Evolutionary conservation across 2,888 invertebrate genomes (phyloP).

Genomic region (Thymelicus acteon): DNA sequence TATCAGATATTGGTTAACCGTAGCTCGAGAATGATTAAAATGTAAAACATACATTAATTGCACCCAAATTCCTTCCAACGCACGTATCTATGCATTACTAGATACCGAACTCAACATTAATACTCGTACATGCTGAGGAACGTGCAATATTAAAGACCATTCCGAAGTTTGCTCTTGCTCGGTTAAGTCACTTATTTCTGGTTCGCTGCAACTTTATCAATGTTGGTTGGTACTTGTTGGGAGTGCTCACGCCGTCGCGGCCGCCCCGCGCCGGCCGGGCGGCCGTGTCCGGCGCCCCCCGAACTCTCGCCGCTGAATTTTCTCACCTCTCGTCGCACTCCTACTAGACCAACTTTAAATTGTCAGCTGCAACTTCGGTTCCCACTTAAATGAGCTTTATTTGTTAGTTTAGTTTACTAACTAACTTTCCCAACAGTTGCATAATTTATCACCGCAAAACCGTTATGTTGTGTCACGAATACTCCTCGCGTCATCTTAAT

Average conservation of each 20-base stretch:
- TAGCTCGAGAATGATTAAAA: conserved; percentile 33
- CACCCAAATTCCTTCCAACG: conserved; percentile 43
- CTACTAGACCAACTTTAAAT: conserved; percentile 75
- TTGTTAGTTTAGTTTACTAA: conserved; percentile 56
- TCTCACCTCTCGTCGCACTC: conserved; percentile 70
- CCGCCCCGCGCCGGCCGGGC: conserved; percentile 47
- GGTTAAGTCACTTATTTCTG: conserved; percentile 60
- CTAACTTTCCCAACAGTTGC: conserved; percentile 23
- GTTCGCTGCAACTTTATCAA: conserved; percentile 64
- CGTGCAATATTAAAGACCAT: conserved; percentile 54
- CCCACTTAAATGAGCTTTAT: conserved; percentile 70
- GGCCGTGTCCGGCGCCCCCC: conserved; percentile 53
- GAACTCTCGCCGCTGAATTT: conserved; percentile 54
- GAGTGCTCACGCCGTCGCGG: conserved; percentile 54
- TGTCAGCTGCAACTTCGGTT: conserved; percentile 73
- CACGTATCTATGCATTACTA: conserved; percentile 37
- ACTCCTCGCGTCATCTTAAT: conserved; percentile 15
- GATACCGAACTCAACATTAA: conserved; percentile 40
- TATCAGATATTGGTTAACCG: too few species aligned
- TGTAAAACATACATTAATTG: conserved; percentile 39
- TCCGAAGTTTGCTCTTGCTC: conserved; percentile 50
- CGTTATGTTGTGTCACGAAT: conserved; percentile 37
- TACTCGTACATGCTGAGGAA: conserved; percentile 43
- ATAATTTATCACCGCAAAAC: conserved; percentile 27
- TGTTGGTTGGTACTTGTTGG: conserved; percentile 49